Base-by-base conservation (phyloP, 2,113 vertebrate genomes). In the Aptenodytes patagonicus region DNA sequence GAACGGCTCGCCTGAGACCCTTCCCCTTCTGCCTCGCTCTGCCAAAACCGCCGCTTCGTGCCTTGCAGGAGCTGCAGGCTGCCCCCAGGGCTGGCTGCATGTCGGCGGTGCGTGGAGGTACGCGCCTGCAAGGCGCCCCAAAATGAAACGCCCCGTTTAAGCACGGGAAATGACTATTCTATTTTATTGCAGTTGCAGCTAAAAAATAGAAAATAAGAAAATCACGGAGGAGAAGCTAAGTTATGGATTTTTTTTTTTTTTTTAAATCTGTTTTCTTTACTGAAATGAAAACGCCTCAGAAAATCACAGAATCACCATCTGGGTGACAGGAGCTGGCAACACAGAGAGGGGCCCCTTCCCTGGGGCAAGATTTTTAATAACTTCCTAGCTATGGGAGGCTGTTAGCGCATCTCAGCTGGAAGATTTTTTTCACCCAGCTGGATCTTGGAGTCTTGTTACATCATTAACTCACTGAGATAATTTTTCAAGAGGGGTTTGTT, bases 141-240 rank as follows among this genome's bases (percentile, higher is more conserved):
- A 13, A 24, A n/a, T 0, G 1, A 55, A 55, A 31, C 0, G 6
- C 46, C 1, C 6, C 0, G 0, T 6, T 46, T 19, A 24, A 58
- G 55, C 15, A 4, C 0, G 3, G n/a, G 29, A 72, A 77, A 66
- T 3, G 1, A 9, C 9, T 19, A 2, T 14, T 36, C 21, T 16
- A 1, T 38, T 85, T 64, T 28, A 29, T 13, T 70, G 69, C 79
- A 55, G 55, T 14, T 36, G 46, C 65, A 72, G 83, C 78, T 66
- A 12, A 17, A 92, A 88, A 64, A 15, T 2, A 83, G 52, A 77
- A 26, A 44, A 29, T 7, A 11, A 64, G 58, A 64, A 47, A 72
- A 65, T 4, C 58, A 34, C 1, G 11, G 62, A 47, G 55, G 85
- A 65, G 54, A 78, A 77, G 79, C n/a, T 36, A 28, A 55, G 40